Conservation (phyloP, 2,113 vertebrate species). For the Pangasianodon gigas region DNA sequence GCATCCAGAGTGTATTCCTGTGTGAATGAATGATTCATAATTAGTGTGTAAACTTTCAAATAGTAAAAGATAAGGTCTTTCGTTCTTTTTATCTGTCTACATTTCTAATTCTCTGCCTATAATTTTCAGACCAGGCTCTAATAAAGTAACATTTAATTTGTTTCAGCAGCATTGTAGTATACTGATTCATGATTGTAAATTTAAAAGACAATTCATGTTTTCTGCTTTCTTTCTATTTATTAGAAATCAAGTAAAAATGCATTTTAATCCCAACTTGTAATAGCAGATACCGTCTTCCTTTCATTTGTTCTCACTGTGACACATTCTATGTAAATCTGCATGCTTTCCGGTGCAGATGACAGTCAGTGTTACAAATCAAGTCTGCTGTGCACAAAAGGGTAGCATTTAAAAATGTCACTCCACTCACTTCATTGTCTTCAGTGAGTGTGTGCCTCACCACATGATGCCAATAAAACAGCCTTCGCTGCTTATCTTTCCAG, state of each 20-base stretch:
- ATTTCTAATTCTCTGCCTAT: not conserved
- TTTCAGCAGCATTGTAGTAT: not conserved
- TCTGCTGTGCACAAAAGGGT: constrained; percentile 51
- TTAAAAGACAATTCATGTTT: not conserved
- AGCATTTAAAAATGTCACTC: constrained; percentile 67
- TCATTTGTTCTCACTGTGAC: not conserved
- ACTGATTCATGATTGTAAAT: not conserved
- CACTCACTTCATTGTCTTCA: constrained; percentile 57
- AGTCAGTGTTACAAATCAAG: constrained; percentile 50
- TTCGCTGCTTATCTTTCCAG: constrained; percentile 60
- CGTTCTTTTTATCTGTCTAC: not conserved
- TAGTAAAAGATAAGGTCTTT: too few species aligned
- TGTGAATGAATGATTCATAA: not conserved
- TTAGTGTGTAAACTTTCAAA: too few species aligned
- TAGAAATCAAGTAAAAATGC: not conserved
- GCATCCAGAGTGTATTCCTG: not conserved
- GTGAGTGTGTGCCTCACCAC: constrained; percentile 20
- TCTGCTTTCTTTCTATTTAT: not conserved
- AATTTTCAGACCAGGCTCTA: not conserved
- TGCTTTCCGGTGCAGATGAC: constrained; percentile 2
- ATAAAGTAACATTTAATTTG: constrained; percentile 14
- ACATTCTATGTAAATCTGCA: constrained; percentile 10
- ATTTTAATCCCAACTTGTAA: not conserved
- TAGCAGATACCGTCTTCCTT: not conserved
- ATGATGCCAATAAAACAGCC: constrained; percentile 59